phyloP scores from a whole-genome alignment of 2,113 vertebrate genomes.

The Colius striatus region DNA sequence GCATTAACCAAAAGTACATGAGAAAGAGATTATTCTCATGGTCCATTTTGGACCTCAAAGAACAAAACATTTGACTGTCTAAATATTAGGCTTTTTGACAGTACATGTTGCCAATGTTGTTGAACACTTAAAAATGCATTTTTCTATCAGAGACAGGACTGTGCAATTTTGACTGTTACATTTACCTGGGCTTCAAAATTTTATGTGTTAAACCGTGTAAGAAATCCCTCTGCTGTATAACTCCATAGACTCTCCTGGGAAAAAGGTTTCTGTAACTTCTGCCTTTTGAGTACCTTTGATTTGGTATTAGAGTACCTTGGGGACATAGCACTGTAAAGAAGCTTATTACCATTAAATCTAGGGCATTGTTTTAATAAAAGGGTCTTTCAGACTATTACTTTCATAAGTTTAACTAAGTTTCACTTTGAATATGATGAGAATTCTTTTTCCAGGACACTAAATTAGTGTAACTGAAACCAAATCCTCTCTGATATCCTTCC shows the following conservation, averaged over 20 bases:
- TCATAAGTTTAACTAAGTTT: neutral
- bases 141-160: neutral
- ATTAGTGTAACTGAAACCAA: neutral
- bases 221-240: neutral
- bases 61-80: slow-evolving; percentile 36
- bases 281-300: neutral
- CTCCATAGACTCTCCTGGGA: neutral
- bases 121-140: neutral
- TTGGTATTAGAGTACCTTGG: neutral
- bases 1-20: slow-evolving; percentile 71
- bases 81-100: slow-evolving; percentile 5
- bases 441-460: neutral
- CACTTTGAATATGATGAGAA: neutral
- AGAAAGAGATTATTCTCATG: slow-evolving; percentile 64
- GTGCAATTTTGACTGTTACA: neutral
- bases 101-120: neutral
- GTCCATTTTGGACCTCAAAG: slow-evolving; percentile 56
- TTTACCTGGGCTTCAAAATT: neutral
- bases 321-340: neutral
- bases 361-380: neutral
- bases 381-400: neutral
- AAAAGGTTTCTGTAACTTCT: neutral
- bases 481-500: neutral
- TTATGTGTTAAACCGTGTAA: neutral
- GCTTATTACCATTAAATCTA: neutral